These are phyloP conservation scores for Thymelicus acteon DNA, from an alignment of 2,888 invertebrate genomes.

Conservation along the genomic window DNA sequence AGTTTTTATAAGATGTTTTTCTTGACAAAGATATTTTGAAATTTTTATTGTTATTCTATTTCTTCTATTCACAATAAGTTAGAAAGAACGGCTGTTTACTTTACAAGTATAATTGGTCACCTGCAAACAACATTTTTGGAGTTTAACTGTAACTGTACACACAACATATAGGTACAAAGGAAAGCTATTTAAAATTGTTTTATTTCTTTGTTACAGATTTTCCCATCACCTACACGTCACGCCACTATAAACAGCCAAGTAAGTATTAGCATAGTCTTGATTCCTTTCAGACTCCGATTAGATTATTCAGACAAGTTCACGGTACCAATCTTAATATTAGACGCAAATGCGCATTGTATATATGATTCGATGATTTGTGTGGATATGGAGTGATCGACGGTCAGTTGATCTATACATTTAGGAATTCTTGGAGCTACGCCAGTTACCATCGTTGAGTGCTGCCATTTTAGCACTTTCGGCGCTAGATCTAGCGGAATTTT, in stretches of 20 bases:
- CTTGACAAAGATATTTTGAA: too few species aligned
- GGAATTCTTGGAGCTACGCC: slow-evolving; percentile 61
- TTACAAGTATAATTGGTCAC: too few species aligned
- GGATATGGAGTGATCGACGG: slow-evolving; percentile 42
- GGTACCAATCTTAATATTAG: slow-evolving; percentile 9
- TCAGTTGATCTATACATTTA: slow-evolving; percentile 50
- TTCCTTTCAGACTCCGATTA: slow-evolving; percentile 4
- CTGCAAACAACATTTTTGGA: too few species aligned
- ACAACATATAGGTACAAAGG: too few species aligned
- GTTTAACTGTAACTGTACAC: too few species aligned
- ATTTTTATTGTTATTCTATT: too few species aligned
- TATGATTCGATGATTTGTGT: slow-evolving; percentile 41
- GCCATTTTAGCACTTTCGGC: too few species aligned
- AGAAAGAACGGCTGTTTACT: too few species aligned
- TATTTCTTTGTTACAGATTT: neutral
- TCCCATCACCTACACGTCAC: neutral
- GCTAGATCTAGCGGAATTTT: too few species aligned
- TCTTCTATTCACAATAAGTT: too few species aligned
- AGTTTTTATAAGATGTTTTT: neutral
- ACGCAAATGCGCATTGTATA: slow-evolving; percentile 39
- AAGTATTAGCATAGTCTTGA: neutral
- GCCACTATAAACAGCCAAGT: neutral
- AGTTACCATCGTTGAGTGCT: slow-evolving; percentile 47
- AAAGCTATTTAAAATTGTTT: neutral
- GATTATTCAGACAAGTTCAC: neutral